Conservation (phyloP, 2,888 invertebrate species). For the Chloroclystis v-ata region DNA sequence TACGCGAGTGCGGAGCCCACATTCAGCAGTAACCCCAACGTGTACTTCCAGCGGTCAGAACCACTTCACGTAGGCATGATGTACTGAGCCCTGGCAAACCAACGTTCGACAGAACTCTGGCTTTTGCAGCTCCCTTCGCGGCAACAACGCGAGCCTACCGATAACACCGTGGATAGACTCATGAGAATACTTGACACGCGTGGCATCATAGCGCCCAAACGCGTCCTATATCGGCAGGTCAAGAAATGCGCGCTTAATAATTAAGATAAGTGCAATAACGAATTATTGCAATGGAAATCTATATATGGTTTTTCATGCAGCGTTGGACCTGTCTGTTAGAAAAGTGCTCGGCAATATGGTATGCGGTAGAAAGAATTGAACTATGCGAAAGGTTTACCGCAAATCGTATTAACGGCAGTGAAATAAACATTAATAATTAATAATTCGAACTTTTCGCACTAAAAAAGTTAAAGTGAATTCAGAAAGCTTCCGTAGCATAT, state of each 20-base stretch:
- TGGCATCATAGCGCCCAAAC: not conserved
- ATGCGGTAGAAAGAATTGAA: slow-evolving; percentile 12
- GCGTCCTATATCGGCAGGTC: not conserved
- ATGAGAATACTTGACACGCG: not conserved
- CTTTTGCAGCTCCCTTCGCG: slow-evolving; percentile 45
- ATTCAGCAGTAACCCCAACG: slow-evolving; percentile 93
- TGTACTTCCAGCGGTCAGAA: slow-evolving; percentile 89
- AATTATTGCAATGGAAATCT: not conserved
- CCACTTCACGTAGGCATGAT: slow-evolving; percentile 94
- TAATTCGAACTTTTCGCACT: slow-evolving; percentile 4
- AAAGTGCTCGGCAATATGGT: slow-evolving; percentile 20
- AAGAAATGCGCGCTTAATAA: not conserved
- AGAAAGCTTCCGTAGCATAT: slow-evolving; percentile 4
- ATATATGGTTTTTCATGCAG: not conserved
- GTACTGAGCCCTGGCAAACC: slow-evolving; percentile 83
- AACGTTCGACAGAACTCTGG: slow-evolving; percentile 71
- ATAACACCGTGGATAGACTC: not conserved
- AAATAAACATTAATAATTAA: slow-evolving; percentile 1
- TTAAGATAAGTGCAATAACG: not conserved
- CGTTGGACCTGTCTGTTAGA: not conserved
- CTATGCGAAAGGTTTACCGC: slow-evolving; percentile 9
- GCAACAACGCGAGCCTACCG: not conserved
- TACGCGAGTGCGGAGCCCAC: slow-evolving; percentile 92
- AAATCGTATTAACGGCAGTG: slow-evolving; percentile 10
- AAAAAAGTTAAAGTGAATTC: slow-evolving; percentile 7